A percentile compares a stretch with the other conserved stretches of the same genome.
phyloP scores from a whole-genome alignment of 2,888 invertebrate genomes.

The Leptopilina syphax region DNA sequence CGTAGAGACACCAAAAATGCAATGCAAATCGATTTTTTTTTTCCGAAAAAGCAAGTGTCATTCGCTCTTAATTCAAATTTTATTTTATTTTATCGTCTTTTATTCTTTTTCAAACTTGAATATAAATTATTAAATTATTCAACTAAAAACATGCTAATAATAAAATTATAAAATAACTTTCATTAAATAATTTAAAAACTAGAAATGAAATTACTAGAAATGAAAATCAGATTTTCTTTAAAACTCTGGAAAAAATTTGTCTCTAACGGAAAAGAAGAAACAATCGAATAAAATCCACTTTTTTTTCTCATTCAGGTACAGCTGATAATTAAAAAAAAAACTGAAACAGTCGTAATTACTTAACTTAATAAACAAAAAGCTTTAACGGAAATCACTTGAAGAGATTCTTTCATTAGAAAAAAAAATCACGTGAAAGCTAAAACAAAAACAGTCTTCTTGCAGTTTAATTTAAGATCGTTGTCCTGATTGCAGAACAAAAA shows the following conservation, averaged over 20 bases:
- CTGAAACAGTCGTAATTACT: too few species aligned
- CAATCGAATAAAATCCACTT: too few species aligned
- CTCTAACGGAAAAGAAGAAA: too few species aligned
- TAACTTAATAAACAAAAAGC: too few species aligned
- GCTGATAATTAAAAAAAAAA: too few species aligned
- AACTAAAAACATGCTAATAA: too few species aligned
- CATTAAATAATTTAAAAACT: too few species aligned
- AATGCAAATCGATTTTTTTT: not conserved
- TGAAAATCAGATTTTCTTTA: too few species aligned
- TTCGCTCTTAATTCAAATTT: not conserved
- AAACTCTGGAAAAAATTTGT: too few species aligned
- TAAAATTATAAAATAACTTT: too few species aligned
- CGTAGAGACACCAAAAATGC: slow-evolving; percentile 17
- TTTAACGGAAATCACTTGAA: not conserved
- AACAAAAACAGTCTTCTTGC: slow-evolving; percentile 2
- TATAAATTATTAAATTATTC: not conserved
- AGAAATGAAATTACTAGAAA: too few species aligned
- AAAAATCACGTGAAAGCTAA: not conserved
- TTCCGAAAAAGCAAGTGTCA: not conserved
- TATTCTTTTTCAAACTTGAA: not conserved
- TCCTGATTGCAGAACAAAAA: not conserved
- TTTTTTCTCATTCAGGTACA: too few species aligned
- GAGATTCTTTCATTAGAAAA: not conserved
- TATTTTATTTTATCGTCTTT: not conserved
- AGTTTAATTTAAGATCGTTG: not conserved